Base-by-base conservation (phyloP, 2,113 vertebrate species). In the Corythoichthys intestinalis region DNA sequence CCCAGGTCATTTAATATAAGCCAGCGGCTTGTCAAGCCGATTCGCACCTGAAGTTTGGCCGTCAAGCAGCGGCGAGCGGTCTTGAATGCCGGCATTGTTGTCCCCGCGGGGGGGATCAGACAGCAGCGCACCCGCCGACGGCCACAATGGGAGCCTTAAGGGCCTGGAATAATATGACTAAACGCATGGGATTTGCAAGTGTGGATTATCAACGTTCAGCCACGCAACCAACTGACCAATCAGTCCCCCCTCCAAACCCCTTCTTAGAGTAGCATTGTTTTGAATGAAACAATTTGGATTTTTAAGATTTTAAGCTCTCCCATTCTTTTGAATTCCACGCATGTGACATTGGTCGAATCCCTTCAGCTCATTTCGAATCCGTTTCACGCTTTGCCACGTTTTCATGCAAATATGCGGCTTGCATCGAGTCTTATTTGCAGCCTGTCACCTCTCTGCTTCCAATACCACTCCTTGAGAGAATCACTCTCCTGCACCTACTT, bases 31-130 rank as follows among this genome's bases (percentile, higher is more conserved):
- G 77, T 66, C 83, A 70, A 63, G 78, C 84, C 83, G 84, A 86
- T 89, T 91, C 88, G 88, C 90, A 91, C 88, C 90, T 91, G 88
- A 88, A 89, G 87, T 85, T 28, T 85, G 85, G 79, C 80, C 53
- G 71, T 85, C 70, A 49, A 63, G 83, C 80, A 76, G 74, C 75
- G 78, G 79, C 73, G 58, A 88, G 82, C 79, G 83, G 80, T 75
- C 65, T 68, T 91, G 85, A 91, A 91, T 91, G 85, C 83, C 72
- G 82, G 85, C 86, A 88, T 91, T 91, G 88, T 90, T 88, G 83
- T 88, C 82, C 76, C 72, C 0, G 53, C 80, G 75, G 85, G 86
- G 81, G 81, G 82, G 65, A 82, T 86, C 80, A 88, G 86, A 88
- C 85, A 77, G 79, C 80, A 81, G 71, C 70, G 52, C 80, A 83